Evolutionary conservation across 1,140 invertebrate genomes (phyloP).

Genomic region (Spodoptera frugiperda): DNA sequence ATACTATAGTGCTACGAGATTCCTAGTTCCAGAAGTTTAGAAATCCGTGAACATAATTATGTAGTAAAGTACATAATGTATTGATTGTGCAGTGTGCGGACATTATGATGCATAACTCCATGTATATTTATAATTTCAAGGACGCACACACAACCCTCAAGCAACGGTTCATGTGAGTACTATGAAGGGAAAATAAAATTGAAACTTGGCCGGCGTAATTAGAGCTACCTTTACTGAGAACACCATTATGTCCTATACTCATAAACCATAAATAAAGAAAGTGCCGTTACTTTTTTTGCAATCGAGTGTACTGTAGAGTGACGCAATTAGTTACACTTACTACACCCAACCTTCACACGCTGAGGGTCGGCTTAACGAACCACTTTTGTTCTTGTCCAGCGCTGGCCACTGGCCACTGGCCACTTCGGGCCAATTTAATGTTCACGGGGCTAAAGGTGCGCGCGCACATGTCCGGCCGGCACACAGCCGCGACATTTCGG

Average conservation of each 20-base stretch:
- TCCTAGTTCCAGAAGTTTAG: too few relatives aligned
- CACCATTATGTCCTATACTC: conserved; percentile 21
- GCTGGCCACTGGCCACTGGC: conserved; percentile 1
- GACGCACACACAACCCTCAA: conserved; percentile 4
- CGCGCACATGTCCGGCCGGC: conserved; percentile 7
- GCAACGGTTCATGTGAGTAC: background rate
- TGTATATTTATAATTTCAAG: conserved; percentile 9
- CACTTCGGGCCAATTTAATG: conserved; percentile 35
- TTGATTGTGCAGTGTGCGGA: too few relatives aligned
- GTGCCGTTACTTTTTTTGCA: conserved; percentile 41
- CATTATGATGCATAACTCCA: background rate
- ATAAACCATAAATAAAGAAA: conserved; percentile 26
- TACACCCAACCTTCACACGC: conserved; percentile 15
- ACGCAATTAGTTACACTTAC: conserved; percentile 39
- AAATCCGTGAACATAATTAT: too few relatives aligned
- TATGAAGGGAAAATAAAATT: background rate
- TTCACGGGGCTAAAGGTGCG: conserved; percentile 26
- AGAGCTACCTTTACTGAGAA: conserved; percentile 8
- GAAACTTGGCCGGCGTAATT: conserved; percentile 5
- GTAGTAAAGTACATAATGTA: too few relatives aligned
- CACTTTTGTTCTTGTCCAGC: conserved; percentile 28
- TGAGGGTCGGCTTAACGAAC: conserved; percentile 25
- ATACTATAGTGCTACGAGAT: too few relatives aligned
- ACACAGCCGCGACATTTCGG: conserved; percentile 35
- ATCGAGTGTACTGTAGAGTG: conserved; percentile 41